These are phyloP conservation scores for Mythimna albipuncta DNA, from an alignment of 2,888 invertebrate genomes.

Conservation along the genomic window DNA sequence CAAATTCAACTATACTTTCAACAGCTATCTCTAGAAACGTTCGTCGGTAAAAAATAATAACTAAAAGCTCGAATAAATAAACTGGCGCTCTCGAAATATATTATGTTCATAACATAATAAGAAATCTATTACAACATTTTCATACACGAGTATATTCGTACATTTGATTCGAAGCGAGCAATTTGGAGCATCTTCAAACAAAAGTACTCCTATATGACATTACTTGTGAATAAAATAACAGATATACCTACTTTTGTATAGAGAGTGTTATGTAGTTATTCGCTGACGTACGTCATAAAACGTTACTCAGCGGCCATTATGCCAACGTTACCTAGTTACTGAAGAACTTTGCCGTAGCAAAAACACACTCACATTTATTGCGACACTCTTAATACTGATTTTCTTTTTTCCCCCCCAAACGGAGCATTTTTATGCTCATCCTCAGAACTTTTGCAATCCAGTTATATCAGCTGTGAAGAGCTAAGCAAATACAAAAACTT, in stretches of 20 bases:
- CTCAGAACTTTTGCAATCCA: constrained; percentile 90
- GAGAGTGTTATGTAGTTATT: constrained; percentile 67
- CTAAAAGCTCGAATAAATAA: constrained; percentile 9
- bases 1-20: not conserved
- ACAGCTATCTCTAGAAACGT: not conserved
- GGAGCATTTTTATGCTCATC: constrained; percentile 89
- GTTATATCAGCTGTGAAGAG: constrained; percentile 90
- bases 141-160: constrained; percentile 25
- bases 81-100: constrained; percentile 15
- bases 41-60: constrained; percentile 9
- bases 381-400: constrained; percentile 86
- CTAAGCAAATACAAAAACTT: constrained; percentile 90
- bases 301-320: constrained; percentile 73
- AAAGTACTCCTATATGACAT: constrained; percentile 47
- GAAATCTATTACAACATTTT: constrained; percentile 45
- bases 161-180: constrained; percentile 52
- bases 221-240: constrained; percentile 58
- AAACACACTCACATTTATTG: constrained; percentile 84
- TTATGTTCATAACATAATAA: constrained; percentile 28
- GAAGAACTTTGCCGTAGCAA: constrained; percentile 81
- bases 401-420: constrained; percentile 81
- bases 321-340: constrained; percentile 76
- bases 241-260: constrained; percentile 44
- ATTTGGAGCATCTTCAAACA: constrained; percentile 54
- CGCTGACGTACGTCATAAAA: constrained; percentile 72